Evolutionary conservation across 1,140 invertebrate genomes (phyloP).

Genomic region (Stegodyphus mimosarum): DNA sequence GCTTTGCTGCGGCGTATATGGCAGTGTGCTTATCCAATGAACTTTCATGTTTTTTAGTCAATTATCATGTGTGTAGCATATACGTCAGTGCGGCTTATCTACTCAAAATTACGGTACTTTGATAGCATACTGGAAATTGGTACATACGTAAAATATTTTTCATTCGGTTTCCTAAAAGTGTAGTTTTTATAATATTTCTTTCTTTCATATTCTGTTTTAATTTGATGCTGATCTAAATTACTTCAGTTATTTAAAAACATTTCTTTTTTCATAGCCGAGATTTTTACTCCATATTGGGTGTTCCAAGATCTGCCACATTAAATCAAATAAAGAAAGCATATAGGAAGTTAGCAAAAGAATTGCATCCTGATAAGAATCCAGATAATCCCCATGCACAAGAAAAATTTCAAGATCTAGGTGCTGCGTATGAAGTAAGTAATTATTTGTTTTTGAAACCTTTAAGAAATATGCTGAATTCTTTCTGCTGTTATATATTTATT

Average conservation of each 20-base stretch:
- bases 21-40: too few relatives aligned
- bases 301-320: conserved; percentile 82
- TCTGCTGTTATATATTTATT: conserved; percentile 77
- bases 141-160: too few relatives aligned
- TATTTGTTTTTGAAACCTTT: conserved; percentile 12
- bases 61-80: too few relatives aligned
- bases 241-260: not conserved
- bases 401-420: conserved; percentile 96
- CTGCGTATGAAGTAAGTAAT: conserved; percentile 86
- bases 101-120: too few relatives aligned
- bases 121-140: too few relatives aligned
- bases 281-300: conserved; percentile 94
- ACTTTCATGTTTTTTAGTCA: too few relatives aligned
- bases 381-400: conserved; percentile 90
- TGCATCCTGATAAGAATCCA: conserved; percentile 98
- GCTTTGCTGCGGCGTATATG: too few relatives aligned
- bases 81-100: too few relatives aligned
- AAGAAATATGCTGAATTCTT: conserved; percentile 70
- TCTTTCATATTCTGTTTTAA: not conserved
- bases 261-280: conserved; percentile 77
- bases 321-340: conserved; percentile 99
- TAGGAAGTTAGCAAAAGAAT: conserved; percentile 91
- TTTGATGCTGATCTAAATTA: not conserved
- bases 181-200: not conserved
- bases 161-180: not conserved